Conservation (phyloP, 2,797 vertebrate species). For the Clamator glandarius region DNA sequence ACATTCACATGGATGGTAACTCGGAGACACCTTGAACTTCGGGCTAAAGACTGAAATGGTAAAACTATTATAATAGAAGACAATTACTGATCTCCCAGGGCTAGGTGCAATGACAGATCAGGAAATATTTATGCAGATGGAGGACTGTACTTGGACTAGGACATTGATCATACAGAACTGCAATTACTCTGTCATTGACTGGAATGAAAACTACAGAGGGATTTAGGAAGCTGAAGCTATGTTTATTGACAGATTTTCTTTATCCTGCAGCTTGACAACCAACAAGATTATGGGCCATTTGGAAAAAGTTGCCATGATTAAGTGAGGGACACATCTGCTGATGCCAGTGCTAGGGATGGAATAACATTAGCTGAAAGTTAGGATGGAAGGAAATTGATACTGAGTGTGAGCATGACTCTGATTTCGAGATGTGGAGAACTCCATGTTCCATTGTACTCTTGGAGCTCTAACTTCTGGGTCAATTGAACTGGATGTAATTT, state of each 20-base stretch:
- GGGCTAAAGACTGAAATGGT: conserved; percentile 40
- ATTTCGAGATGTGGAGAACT: not conserved
- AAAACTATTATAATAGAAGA: conserved; percentile 36
- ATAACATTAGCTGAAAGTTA: not conserved
- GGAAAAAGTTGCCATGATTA: not conserved
- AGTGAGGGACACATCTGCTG: not conserved
- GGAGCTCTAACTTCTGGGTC: not conserved
- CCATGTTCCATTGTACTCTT: not conserved
- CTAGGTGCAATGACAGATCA: conserved; percentile 35
- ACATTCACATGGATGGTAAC: not conserved
- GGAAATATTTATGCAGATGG: conserved; percentile 47
- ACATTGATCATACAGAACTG: conserved; percentile 38
- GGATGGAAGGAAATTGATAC: not conserved
- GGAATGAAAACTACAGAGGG: conserved; percentile 26
- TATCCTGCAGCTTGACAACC: not conserved
- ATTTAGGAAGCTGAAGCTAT: conserved; percentile 14
- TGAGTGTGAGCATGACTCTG: not conserved
- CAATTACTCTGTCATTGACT: conserved; percentile 49
- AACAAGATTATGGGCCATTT: not conserved
- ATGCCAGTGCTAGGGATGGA: not conserved
- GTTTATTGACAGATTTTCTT: conserved; percentile 25
- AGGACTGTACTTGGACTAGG: not conserved
- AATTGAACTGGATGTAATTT: not conserved
- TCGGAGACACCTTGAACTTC: conserved; percentile 29
- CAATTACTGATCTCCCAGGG: conserved; percentile 47